Evolutionary conservation across 92 coral and sea anemone species (phyloP).

Genomic region (Montipora capitata): DNA sequence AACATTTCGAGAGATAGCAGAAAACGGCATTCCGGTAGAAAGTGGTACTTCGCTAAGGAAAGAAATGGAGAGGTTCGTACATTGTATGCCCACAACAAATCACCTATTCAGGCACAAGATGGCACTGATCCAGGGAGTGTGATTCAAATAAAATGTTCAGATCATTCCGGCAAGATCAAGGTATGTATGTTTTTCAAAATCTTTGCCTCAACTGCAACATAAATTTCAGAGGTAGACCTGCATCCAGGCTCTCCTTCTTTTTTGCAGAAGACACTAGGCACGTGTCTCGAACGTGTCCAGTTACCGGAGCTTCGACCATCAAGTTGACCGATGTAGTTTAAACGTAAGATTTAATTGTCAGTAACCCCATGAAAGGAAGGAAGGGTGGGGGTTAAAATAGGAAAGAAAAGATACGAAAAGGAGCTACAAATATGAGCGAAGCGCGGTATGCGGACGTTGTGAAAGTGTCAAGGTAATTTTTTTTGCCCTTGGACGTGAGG

Average conservation of each 20-base stretch:
- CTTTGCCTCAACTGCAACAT: no score
- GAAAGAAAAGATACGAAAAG: no score
- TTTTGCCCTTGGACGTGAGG: no score
- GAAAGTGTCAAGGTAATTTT: not conserved
- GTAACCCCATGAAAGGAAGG: not conserved
- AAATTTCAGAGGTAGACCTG: no score
- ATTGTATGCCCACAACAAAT: not conserved
- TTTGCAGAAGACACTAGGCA: no score
- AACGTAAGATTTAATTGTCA: no score
- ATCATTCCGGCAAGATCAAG: not conserved
- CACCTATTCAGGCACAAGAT: constrained; percentile 15
- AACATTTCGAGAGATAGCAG: not conserved
- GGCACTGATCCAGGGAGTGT: constrained; percentile 28
- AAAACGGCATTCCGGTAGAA: constrained; percentile 15
- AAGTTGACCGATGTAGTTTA: not conserved
- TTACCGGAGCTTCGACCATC: not conserved
- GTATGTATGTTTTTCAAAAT: no score
- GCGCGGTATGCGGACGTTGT: not conserved
- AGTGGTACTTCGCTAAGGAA: constrained; percentile 9
- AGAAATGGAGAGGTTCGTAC: constrained; percentile 16
- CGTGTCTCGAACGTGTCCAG: no score
- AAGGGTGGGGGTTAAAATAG: no score
- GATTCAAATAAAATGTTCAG: not conserved
- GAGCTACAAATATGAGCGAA: not conserved
- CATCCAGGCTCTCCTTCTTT: no score